Base-by-base conservation (phyloP, 2,797 vertebrate genomes). In the Brachymystax lenok region DNA sequence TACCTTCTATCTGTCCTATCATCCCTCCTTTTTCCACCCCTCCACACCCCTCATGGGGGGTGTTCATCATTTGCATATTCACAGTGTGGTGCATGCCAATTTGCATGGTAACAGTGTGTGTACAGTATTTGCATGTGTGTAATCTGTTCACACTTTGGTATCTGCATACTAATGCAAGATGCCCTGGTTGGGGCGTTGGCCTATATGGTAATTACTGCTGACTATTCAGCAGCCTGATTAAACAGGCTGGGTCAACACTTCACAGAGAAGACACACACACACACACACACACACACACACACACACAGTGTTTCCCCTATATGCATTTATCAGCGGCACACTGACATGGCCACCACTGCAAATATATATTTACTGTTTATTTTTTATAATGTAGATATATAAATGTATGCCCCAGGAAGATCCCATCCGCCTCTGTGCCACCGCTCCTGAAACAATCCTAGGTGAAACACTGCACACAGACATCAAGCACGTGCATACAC, bases 221-320 rank as follows among this genome's bases (percentile, higher is more conserved):
- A 91, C 92, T 93, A 93, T 93, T 93, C 90, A 93, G 73, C 77
- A 86, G 78, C 79, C 87, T 87, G 81, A 89, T 92, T 89, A 91
- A 89, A 90, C 80, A 83, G 82, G 80, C 82, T 77, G 79, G 78
- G 79, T 79, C 67, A 69, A 50, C 8, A 52, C 86, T 88, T 90
- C 87, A 91, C 90, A 94, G 83, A 70, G 71, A 85, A 74, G 50
- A 69, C 71, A 86, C 56, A 51, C 13, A 71, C 73, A 73, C 69
- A 63, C 75, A 84, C 74, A 82, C 74, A 69, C 77, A 71, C 67
- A 35, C 13, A 71, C 73, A 73, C 69, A 63, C 75, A 84, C 74
- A 82, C 74, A 69, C 77, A 71, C 67, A 35, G 40, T 40, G 40
- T 40, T 40, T 40, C 8, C 8, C 40, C 40, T 10, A 46, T 46